phyloP scores from a whole-genome alignment of 1,140 invertebrate genomes.

The Bombus sylvicola region DNA sequence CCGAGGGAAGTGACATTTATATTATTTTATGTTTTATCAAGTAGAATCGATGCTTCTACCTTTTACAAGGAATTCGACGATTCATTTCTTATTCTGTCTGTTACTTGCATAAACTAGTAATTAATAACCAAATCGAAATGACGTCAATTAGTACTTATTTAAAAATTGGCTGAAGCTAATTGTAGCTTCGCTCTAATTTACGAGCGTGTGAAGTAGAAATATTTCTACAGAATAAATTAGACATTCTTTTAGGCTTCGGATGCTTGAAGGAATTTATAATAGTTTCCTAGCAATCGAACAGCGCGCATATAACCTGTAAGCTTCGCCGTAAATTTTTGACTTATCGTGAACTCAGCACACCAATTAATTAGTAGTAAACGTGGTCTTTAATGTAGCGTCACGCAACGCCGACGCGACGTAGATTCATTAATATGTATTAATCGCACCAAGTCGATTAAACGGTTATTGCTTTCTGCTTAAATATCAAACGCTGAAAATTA shows the following conservation, averaged over 20 bases:
- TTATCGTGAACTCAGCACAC: conserved; percentile 3
- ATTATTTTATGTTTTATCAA: no score
- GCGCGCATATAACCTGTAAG: no score
- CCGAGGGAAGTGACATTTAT: background rate
- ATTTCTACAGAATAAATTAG: background rate
- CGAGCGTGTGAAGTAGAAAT: background rate
- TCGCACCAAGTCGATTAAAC: background rate
- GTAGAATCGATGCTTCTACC: no score
- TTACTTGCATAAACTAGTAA: no score
- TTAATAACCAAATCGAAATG: no score
- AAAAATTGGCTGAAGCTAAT: no score
- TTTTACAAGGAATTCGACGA: no score
- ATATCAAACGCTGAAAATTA: background rate
- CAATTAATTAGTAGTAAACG: conserved; percentile 31
- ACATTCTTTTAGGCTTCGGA: no score
- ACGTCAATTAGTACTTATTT: no score
- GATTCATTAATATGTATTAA: conserved; percentile 45
- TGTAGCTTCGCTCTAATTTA: no score
- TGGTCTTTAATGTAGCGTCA: background rate
- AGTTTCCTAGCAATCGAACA: background rate
- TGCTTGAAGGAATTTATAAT: background rate
- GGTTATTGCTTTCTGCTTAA: background rate
- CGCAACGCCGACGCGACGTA: background rate
- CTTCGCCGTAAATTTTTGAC: conserved; percentile 19
- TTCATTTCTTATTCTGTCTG: no score